A percentile compares a stretch with the other conserved stretches of the same genome.
These are phyloP conservation scores for Ischnus inquisitorius DNA, from an alignment of 2,888 invertebrate species.

Conservation along the genomic window DNA sequence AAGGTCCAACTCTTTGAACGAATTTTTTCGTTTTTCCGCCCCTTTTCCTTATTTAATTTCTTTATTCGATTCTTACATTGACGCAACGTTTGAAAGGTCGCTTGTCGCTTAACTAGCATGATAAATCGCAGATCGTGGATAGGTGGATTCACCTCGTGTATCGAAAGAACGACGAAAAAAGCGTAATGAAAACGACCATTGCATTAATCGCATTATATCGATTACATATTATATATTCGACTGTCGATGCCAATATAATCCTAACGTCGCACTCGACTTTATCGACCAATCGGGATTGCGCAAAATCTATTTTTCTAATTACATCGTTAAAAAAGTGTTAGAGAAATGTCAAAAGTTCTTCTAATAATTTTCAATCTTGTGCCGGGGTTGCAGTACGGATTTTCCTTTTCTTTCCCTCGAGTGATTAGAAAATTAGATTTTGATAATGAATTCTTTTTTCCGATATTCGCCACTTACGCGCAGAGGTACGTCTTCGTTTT, in stretches of 20 bases:
- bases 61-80: slow-evolving; percentile 30
- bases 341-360: not conserved
- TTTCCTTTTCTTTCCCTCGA: not conserved
- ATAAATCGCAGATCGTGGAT: slow-evolving; percentile 25
- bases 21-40: slow-evolving; percentile 20
- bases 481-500: not conserved
- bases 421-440: slow-evolving; percentile 38
- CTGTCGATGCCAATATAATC: slow-evolving; percentile 34
- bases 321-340: not conserved
- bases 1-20: slow-evolving; percentile 71
- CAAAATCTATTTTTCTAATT: slow-evolving; percentile 27
- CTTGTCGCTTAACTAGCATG: slow-evolving; percentile 19
- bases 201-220: slow-evolving; percentile 24
- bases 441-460: slow-evolving; percentile 21
- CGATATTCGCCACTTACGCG: not conserved
- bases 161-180: slow-evolving; percentile 8
- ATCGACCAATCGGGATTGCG: slow-evolving; percentile 12
- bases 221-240: slow-evolving; percentile 20
- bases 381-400: not conserved
- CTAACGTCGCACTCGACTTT: slow-evolving; percentile 14
- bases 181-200: slow-evolving; percentile 19
- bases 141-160: slow-evolving; percentile 4
- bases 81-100: slow-evolving; percentile 48
- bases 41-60: slow-evolving; percentile 5
- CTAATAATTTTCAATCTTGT: not conserved